Percentiles rank a stretch among this genome's conserved stretches.
phyloP scores from a whole-genome alignment of 1,140 invertebrate species.

The Diprion similis region DNA sequence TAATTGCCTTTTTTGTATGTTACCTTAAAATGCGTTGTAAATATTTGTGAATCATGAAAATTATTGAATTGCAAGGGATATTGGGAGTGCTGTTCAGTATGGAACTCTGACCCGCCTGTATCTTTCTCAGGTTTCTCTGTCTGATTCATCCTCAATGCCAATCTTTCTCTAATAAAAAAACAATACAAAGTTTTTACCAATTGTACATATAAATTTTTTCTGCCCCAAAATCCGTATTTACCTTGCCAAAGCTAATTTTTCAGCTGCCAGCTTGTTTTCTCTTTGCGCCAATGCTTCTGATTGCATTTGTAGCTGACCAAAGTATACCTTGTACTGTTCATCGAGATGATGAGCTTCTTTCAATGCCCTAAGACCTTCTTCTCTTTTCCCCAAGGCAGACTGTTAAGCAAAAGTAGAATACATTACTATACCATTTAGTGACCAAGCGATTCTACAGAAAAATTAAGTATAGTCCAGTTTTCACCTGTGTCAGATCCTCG shows the following conservation, averaged over 20 bases:
- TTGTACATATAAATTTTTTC: slow-evolving; percentile 10
- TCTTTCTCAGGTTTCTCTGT: slow-evolving; percentile 46
- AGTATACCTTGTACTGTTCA: slow-evolving; percentile 47
- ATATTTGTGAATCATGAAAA: slow-evolving; percentile 17
- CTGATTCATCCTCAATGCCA: slow-evolving; percentile 37
- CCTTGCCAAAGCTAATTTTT: slow-evolving; percentile 50
- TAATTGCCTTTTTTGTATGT: slow-evolving; percentile 9
- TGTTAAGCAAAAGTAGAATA: slow-evolving; percentile 21
- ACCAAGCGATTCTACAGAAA: slow-evolving; percentile 1
- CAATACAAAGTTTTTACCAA: slow-evolving; percentile 15
- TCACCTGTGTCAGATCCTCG: slow-evolving; percentile 51
- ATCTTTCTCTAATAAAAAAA: slow-evolving; percentile 41
- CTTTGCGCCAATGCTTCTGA: slow-evolving; percentile 44
- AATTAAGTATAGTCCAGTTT: not conserved
- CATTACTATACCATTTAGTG: slow-evolving; percentile 6
- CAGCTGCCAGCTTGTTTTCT: slow-evolving; percentile 47
- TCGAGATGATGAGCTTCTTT: slow-evolving; percentile 49
- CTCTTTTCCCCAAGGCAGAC: slow-evolving; percentile 46
- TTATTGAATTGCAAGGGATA: slow-evolving; percentile 16
- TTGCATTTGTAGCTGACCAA: slow-evolving; percentile 45
- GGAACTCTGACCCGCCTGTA: slow-evolving; percentile 23
- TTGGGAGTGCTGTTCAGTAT: slow-evolving; percentile 25
- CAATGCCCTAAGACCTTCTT: slow-evolving; percentile 50
- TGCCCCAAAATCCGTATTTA: slow-evolving; percentile 28
- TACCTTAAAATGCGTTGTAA: slow-evolving; percentile 41